phyloP scores from a whole-genome alignment of 2,113 vertebrate species.

The Phrynosoma blainvillii region DNA sequence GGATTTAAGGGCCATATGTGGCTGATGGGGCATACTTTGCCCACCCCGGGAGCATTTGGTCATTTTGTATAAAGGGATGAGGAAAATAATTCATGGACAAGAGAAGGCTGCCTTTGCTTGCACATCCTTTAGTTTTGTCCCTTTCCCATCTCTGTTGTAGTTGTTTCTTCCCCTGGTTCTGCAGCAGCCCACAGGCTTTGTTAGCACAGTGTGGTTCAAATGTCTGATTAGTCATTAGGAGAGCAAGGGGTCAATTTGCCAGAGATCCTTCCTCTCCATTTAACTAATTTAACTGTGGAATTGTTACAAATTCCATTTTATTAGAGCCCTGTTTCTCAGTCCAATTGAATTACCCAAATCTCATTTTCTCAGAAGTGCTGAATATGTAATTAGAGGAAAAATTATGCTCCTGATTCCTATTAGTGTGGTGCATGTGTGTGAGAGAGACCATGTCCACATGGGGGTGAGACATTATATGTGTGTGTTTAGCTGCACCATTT shows the following conservation, averaged over 20 bases:
- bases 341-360: constrained; percentile 94
- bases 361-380: constrained; percentile 93
- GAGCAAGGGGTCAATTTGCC: constrained; percentile 81
- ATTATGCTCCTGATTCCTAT: constrained; percentile 80
- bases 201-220: constrained; percentile 74
- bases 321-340: constrained; percentile 86
- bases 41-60: no score
- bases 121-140: neutral
- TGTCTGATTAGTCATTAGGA: constrained; percentile 81
- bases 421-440: constrained; percentile 66
- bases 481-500: neutral
- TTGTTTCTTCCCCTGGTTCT: neutral
- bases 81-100: neutral
- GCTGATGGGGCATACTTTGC: no score
- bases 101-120: neutral
- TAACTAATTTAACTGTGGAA: constrained; percentile 85
- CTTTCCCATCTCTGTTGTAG: neutral
- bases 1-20: no score
- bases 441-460: constrained; percentile 45
- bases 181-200: constrained; percentile 54
- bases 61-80: no score
- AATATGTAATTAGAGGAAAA: constrained; percentile 88
- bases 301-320: constrained; percentile 89
- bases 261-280: constrained; percentile 84
- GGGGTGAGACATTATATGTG: neutral